Percentiles rank a stretch among this genome's conserved stretches.
Conservation (phyloP, 2,888 invertebrate species). For the Ditula angustiorana region DNA sequence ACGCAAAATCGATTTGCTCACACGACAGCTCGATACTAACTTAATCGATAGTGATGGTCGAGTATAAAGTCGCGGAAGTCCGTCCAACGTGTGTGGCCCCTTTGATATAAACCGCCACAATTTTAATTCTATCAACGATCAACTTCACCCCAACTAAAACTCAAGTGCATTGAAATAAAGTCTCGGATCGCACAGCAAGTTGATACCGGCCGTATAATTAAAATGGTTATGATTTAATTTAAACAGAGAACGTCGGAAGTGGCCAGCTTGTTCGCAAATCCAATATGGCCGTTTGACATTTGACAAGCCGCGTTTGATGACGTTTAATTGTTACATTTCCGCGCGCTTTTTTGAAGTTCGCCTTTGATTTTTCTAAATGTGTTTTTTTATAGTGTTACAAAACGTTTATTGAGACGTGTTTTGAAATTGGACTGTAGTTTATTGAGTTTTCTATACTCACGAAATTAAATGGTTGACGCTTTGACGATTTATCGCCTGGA, state of each 20-base stretch:
- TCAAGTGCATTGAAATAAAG: constrained; percentile 8
- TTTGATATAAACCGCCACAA: constrained; percentile 53
- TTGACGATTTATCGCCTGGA: neutral
- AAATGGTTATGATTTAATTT: constrained; percentile 51
- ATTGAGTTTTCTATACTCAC: neutral
- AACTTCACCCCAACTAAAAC: neutral
- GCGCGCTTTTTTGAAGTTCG: constrained; percentile 48
- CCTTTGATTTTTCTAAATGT: constrained; percentile 50
- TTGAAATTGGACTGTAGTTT: constrained; percentile 1
- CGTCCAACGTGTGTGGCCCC: constrained; percentile 66
- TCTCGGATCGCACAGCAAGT: neutral
- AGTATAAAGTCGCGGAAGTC: constrained; percentile 62
- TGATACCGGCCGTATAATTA: constrained; percentile 21
- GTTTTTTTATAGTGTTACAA: constrained; percentile 31
- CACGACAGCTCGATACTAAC: constrained; percentile 23
- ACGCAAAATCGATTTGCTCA: constrained; percentile 36
- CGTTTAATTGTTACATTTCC: constrained; percentile 56
- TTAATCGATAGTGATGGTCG: constrained; percentile 47
- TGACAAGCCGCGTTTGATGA: constrained; percentile 51
- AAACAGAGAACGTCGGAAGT: constrained; percentile 48
- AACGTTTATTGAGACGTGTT: constrained; percentile 26
- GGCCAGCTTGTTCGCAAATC: constrained; percentile 53
- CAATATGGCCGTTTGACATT: constrained; percentile 52
- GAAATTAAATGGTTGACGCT: neutral
- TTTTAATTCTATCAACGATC: constrained; percentile 30